Evolutionary conservation across 1,140 invertebrate genomes (phyloP).

Genomic region (Gonatopus flavifemur): DNA sequence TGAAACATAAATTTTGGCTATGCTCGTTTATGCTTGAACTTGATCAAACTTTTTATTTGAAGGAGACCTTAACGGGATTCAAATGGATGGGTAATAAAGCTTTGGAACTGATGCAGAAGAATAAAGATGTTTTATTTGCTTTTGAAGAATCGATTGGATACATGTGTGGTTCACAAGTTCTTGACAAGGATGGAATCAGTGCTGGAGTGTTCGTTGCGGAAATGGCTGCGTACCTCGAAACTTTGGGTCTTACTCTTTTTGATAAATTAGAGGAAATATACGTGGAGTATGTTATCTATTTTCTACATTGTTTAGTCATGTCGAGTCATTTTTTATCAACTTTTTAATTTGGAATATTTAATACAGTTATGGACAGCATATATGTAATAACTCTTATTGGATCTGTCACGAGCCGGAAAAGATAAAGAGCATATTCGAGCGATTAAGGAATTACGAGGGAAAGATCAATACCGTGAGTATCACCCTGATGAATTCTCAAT

Average conservation of each 20-base stretch:
- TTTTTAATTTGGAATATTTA: conserved; percentile 14
- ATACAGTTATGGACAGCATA: conserved; percentile 78
- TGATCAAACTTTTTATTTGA: conserved; percentile 13
- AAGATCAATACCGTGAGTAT: conserved; percentile 64
- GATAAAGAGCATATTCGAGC: conserved; percentile 79
- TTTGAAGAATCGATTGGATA: conserved; percentile 96
- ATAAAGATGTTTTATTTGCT: conserved; percentile 85
- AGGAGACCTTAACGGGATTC: conserved; percentile 98
- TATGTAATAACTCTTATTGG: conserved; percentile 85
- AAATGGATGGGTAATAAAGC: conserved; percentile 99
- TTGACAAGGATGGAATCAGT: conserved; percentile 96
- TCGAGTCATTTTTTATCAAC: not conserved
- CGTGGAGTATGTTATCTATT: conserved; percentile 58
- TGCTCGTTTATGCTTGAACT: not conserved
- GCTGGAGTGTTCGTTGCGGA: conserved; percentile 81
- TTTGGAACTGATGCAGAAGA: conserved; percentile 68
- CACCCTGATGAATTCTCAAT: conserved; percentile 15
- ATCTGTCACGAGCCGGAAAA: conserved; percentile 75
- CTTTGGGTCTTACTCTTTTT: conserved; percentile 66
- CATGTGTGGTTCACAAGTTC: conserved; percentile 84
- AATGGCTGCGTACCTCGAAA: conserved; percentile 74
- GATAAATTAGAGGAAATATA: conserved; percentile 85
- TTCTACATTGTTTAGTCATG: conserved; percentile 3
- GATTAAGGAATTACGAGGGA: conserved; percentile 75
- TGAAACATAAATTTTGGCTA: not conserved